Evolutionary conservation across 2,113 vertebrate genomes (phyloP).

Genomic region (Galbula dea): DNA sequence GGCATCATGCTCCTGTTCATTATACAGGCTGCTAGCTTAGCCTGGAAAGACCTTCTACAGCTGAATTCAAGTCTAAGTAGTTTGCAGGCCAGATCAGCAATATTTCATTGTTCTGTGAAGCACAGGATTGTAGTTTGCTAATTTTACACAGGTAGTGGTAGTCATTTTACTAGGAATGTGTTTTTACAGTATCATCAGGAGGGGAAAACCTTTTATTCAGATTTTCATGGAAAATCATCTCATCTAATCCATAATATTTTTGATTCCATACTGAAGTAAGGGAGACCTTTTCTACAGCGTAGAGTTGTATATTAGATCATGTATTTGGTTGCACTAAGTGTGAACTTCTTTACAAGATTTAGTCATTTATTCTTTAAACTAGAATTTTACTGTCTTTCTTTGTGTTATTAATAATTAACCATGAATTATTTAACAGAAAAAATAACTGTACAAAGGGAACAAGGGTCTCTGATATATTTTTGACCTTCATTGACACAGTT

Average conservation of each 20-base stretch:
- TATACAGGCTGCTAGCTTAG: not conserved
- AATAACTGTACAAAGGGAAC: not conserved
- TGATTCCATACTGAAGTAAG: not conserved
- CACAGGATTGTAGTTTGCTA: not conserved
- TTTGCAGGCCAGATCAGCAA: not conserved
- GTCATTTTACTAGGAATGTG: not conserved
- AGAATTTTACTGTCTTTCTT: not conserved
- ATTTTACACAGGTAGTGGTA: not conserved
- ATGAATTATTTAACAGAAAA: not conserved
- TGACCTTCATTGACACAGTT: not conserved
- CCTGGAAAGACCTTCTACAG: not conserved
- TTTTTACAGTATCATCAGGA: not conserved
- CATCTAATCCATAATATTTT: not conserved
- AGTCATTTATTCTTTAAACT: not conserved
- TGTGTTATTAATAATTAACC: not conserved
- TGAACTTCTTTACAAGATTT: not conserved
- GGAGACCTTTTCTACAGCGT: not conserved
- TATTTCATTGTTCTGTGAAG: not conserved
- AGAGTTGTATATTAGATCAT: not conserved
- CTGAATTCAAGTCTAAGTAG: not conserved
- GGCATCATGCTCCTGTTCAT: not conserved
- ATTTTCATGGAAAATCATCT: not conserved
- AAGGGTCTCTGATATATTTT: not conserved
- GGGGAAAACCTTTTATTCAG: not conserved
- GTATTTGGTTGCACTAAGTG: not conserved